Conservation (phyloP, 2,888 invertebrate species). For the Drosophila monieri region DNA sequence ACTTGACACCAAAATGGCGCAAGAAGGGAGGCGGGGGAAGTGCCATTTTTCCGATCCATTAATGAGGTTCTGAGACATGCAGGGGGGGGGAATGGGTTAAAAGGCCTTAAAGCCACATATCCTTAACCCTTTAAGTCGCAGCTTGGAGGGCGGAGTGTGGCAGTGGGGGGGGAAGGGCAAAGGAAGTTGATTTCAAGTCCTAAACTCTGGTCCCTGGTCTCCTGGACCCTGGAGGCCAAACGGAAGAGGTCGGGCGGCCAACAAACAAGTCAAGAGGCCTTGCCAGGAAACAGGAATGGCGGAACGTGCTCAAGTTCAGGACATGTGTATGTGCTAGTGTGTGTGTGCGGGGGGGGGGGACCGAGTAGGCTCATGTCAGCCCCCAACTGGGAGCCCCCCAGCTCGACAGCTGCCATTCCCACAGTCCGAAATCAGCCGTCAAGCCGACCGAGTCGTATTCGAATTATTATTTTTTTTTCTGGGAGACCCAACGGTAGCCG, state of each 20-base stretch:
- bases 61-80: slow-evolving; percentile 46
- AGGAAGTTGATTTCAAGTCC: slow-evolving; percentile 67
- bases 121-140: background rate
- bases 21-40: slow-evolving; percentile 19
- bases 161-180: no score
- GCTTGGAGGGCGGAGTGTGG: background rate
- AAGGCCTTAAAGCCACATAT: slow-evolving; percentile 52
- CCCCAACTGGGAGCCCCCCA: background rate
- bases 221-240: slow-evolving; percentile 6
- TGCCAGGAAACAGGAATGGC: slow-evolving; percentile 30
- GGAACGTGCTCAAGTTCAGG: slow-evolving; percentile 57
- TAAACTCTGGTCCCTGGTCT: slow-evolving; percentile 5
- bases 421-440: slow-evolving; percentile 7
- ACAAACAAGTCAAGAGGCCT: slow-evolving; percentile 40
- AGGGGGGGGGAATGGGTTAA: slow-evolving; percentile 56
- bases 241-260: slow-evolving; percentile 30
- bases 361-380: slow-evolving; percentile 18
- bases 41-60: slow-evolving; percentile 47
- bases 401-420: background rate
- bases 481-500: background rate
- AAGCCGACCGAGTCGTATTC: slow-evolving; percentile 8
- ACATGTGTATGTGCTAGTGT: slow-evolving; percentile 4
- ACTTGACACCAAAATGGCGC: slow-evolving; percentile 73
- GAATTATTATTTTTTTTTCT: background rate
- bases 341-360: no score